Base-by-base conservation (phyloP, 2,797 vertebrate species). In the Hyperoplus lanceolatus region DNA sequence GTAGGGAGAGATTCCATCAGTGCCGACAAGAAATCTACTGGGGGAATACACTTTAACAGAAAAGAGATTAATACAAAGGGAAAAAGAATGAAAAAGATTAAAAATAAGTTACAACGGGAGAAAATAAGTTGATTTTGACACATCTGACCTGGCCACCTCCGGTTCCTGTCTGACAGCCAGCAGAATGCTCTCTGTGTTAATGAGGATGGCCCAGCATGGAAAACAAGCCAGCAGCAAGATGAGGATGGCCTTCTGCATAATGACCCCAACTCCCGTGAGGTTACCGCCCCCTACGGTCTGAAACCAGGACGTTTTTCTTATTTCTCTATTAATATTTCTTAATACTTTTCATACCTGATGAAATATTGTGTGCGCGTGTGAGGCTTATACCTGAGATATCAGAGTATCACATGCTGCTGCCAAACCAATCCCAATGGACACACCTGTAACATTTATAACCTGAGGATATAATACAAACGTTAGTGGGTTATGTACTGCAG, bases 171-270 rank as follows among this genome's bases (percentile, higher is more conserved):
- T 87, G 85, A 96, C 85, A 14, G 95, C 92, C 88, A 96, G 74
- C 64, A 99, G 90, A 60, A 98, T 90, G 3, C 65, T 74, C 76
- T 97, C 93, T 0, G 97, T 97, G 93, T 98, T 99, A 80, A 98
- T 77, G 79, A 99, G 96, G 72, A 99, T 41, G 0, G 97, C 97
- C 96, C 97, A 99, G 91, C 97, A 98, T 3, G 97, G 97, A 66
- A 96, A 96, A 91, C 97, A 98, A 5, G 94, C 95, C 7, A 99
- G 93, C 1, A 97, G 75, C 38, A 97, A 90, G 70, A 97, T 96
- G 53, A 99, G 93, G 45, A 90, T 64, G 0, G 93, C 93, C 0
- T 89, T 90, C 87, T 99, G 97, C 56, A 98, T 83, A 81, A 98
- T 96, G 48, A 96, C 94, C 5, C 97, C 97, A 55, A 98, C 93